A percentile compares a stretch with the other conserved stretches of the same genome.
phyloP scores from a whole-genome alignment of 2,888 invertebrate species.

The Elegia similella region DNA sequence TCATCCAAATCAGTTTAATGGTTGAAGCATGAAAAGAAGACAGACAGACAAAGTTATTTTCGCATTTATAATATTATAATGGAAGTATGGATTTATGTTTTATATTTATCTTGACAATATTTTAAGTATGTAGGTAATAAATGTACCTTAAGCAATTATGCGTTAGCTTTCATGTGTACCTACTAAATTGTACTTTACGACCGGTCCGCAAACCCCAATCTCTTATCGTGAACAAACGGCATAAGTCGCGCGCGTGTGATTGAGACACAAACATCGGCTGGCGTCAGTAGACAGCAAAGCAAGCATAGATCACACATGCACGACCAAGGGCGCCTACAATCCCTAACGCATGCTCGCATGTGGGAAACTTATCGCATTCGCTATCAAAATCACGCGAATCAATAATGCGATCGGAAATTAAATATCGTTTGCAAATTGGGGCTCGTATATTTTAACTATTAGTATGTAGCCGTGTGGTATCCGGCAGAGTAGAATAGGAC shows the following conservation, averaged over 20 bases:
- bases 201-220: constrained; percentile 1
- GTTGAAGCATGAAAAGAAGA: no score
- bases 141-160: not conserved
- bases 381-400: constrained; percentile 1
- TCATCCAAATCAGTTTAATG: no score
- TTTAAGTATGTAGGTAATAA: no score
- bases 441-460: no score
- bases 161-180: not conserved
- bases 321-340: constrained; percentile 77
- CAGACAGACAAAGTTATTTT: no score
- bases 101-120: no score
- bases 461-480: no score
- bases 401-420: not conserved
- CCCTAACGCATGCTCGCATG: constrained; percentile 48
- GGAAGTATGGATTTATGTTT: no score
- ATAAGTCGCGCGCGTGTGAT: constrained; percentile 6
- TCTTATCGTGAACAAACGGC: not conserved
- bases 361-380: constrained; percentile 23
- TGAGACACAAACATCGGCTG: constrained; percentile 7
- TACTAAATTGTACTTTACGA: not conserved
- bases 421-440: no score
- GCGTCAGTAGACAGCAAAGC: not conserved
- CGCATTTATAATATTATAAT: no score
- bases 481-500: no score
- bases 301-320: constrained; percentile 36